phyloP scores from a whole-genome alignment of 2,113 vertebrate genomes.

The Psammodynastes pulverulentus region DNA sequence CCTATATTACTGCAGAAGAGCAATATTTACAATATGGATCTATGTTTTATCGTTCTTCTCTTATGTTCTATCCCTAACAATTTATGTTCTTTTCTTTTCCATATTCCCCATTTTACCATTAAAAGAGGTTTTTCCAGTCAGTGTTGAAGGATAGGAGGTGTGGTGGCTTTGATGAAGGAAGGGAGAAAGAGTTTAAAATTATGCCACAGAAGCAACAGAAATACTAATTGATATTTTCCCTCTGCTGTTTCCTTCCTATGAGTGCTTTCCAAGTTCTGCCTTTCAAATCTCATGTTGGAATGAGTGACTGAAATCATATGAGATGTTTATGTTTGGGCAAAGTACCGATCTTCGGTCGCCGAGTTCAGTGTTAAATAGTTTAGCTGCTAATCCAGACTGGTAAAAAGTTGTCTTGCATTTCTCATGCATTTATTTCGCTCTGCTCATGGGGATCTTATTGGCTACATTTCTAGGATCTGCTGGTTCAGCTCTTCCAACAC shows the following conservation, averaged over 20 bases:
- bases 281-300: neutral
- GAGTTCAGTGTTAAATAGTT: neutral
- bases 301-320: neutral
- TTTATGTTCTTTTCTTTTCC: neutral
- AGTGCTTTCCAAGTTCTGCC: neutral
- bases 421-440: slow-evolving; percentile 52
- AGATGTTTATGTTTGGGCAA: neutral
- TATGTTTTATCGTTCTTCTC: neutral
- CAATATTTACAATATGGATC: neutral
- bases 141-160: neutral
- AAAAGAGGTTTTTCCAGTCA: neutral
- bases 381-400: neutral
- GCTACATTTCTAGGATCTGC: slow-evolving; percentile 63
- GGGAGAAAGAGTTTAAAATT: neutral
- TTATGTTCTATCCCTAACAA: neutral
- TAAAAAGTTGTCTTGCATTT: neutral
- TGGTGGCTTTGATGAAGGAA: neutral
- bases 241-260: neutral
- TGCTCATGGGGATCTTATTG: slow-evolving; percentile 50
- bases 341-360: neutral
- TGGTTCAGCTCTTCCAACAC: slow-evolving; percentile 67
- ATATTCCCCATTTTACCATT: neutral
- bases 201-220: neutral
- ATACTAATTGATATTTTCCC: neutral
- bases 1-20: neutral